phyloP scores from a whole-genome alignment of 2,888 invertebrate genomes.

The Agonum fuliginosum region DNA sequence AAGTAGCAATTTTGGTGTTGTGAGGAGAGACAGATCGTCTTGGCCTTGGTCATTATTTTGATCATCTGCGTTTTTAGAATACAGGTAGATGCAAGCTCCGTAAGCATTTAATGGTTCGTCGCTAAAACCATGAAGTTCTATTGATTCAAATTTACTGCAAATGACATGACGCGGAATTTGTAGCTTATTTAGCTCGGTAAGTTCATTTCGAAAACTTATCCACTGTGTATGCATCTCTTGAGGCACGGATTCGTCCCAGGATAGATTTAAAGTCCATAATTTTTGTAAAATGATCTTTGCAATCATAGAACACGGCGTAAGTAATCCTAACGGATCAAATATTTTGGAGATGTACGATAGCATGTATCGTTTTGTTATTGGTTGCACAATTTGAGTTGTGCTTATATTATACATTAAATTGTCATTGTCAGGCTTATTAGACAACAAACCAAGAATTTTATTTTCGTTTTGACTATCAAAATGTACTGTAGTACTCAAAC shows the following conservation, averaged over 20 bases:
- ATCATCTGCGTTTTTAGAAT: neutral
- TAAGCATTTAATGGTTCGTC: slow-evolving; percentile 64
- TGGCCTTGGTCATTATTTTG: too few relatives aligned
- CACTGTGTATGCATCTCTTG: neutral
- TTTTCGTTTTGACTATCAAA: too few relatives aligned
- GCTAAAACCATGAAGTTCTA: slow-evolving; percentile 64
- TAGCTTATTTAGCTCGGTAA: too few relatives aligned
- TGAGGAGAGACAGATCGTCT: too few relatives aligned
- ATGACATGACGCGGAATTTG: slow-evolving; percentile 23
- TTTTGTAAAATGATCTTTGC: neutral
- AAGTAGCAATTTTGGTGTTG: too few relatives aligned
- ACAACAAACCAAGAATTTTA: neutral
- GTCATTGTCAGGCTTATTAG: neutral
- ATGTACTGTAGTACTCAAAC: too few relatives aligned
- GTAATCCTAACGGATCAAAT: neutral
- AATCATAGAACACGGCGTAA: neutral
- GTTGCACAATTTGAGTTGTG: neutral
- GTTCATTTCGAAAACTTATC: neutral
- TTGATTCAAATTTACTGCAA: neutral
- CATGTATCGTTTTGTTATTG: neutral
- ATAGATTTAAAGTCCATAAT: neutral
- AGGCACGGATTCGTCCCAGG: neutral
- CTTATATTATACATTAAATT: neutral
- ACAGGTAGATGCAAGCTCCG: neutral
- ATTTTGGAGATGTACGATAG: neutral